These are phyloP conservation scores for Corapipo altera DNA, from an alignment of 2,113 vertebrate genomes.

Conservation along the genomic window DNA sequence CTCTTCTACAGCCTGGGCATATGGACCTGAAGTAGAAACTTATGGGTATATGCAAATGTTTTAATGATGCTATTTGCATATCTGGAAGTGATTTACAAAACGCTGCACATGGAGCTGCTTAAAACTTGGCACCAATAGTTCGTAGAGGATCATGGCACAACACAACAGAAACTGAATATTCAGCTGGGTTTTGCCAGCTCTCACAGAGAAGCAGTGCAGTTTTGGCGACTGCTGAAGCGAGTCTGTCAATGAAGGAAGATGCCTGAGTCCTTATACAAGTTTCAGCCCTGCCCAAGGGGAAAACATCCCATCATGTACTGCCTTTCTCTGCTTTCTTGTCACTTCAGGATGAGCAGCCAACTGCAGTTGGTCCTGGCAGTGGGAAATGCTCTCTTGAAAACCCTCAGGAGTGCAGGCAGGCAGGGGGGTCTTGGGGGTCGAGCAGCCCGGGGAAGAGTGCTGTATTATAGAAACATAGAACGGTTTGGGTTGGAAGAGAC, in stretches of 20 bases:
- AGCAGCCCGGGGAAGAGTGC: not conserved
- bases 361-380: conserved; percentile 32
- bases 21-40: conserved; percentile 52
- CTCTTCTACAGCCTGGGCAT: conserved; percentile 53
- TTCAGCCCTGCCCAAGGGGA: conserved; percentile 54
- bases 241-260: conserved; percentile 50
- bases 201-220: not conserved
- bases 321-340: conserved; percentile 3
- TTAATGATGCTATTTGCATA: conserved; percentile 70
- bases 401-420: not conserved
- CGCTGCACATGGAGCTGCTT: conserved; percentile 61
- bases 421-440: not conserved
- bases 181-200: conserved; percentile 62
- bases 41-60: conserved; percentile 62
- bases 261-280: not conserved
- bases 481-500: not conserved
- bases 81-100: conserved; percentile 69
- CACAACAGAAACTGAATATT: conserved; percentile 61
- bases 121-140: conserved; percentile 65
- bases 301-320: not conserved
- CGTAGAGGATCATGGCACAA: conserved; percentile 50
- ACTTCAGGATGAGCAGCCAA: not conserved
- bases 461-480: not conserved
- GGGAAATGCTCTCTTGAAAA: not conserved
- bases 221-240: conserved; percentile 32